A percentile compares a stretch with the other conserved stretches of the same genome.
Evolutionary conservation across 1,140 invertebrate species (phyloP).

Genomic region (Schlechtendalia chinensis): DNA sequence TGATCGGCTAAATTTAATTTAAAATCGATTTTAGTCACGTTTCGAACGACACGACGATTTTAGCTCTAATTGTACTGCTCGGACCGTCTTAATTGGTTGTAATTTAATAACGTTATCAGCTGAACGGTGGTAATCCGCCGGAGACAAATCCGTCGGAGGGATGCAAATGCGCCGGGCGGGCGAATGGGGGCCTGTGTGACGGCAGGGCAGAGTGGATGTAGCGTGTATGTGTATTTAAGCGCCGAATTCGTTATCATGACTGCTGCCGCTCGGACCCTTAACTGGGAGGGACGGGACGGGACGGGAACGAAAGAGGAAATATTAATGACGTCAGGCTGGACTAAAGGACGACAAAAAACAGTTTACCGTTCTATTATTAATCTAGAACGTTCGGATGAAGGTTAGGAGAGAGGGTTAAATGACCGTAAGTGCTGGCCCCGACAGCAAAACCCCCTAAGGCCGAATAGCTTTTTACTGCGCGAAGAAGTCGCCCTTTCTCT

Average conservation of each 20-base stretch:
- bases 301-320: constrained; percentile 23
- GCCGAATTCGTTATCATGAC: constrained; percentile 45
- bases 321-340: constrained; percentile 48
- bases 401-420: constrained; percentile 49
- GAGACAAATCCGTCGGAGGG: constrained; percentile 31
- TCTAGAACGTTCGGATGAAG: constrained; percentile 47
- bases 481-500: constrained; percentile 45
- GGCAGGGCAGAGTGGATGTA: not conserved
- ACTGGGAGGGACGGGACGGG: not conserved
- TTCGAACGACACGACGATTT: too few species aligned
- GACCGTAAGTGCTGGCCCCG: constrained; percentile 47
- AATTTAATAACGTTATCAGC: constrained; percentile 39
- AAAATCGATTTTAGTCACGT: too few species aligned
- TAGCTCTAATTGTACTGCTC: constrained; percentile 5
- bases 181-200: not conserved
- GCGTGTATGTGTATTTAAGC: constrained; percentile 23
- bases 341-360: constrained; percentile 43
- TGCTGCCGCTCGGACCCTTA: constrained; percentile 28
- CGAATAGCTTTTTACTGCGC: constrained; percentile 45
- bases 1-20: too few species aligned
- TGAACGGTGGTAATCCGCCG: not conserved
- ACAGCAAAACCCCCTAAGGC: constrained; percentile 45
- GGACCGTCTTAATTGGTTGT: constrained; percentile 39
- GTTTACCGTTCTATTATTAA: constrained; percentile 49
- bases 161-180: constrained; percentile 7